Evolutionary conservation across 1,140 invertebrate genomes (phyloP), one percentile per base, ranked within the genome.

Genomic region (Condylostylus longicornis): DNA sequence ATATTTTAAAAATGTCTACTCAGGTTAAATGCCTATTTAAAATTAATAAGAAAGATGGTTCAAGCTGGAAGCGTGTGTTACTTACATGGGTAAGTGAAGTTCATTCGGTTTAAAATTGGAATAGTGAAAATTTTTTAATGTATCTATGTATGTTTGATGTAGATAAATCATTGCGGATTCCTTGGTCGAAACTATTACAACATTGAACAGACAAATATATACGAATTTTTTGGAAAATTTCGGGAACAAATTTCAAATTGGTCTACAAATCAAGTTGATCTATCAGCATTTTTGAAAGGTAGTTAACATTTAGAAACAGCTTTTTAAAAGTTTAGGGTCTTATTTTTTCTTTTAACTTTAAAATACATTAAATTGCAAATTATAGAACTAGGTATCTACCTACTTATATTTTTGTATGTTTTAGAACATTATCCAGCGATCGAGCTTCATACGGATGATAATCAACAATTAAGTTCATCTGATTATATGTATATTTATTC

Each of bases 401-500:
- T 25, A 25, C n/a, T 8, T 17, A 15, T 13, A 17, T 8, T 9
- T 23, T 10, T 4, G 10, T 36, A 9, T 18, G 3, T 36, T 36
- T 12, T 22, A 58, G 56, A 46, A 8, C 34, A 41, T 13, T 59
- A 56, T 37, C 47, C 56, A 0, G 40, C 53, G 5, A 57, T 58
- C 21, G 12, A 17, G 7, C 35, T 40, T 1, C 37, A 41, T 14
- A n/a, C 44, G 0, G 42, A 50, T 23, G 21, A 12, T 9, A 14
- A 34, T 8, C 45, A 48, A 8, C 35, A 23, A 5, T 13, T 58
- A 2, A 28, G 27, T 15, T 9, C 14, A 1, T 10, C 37, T 0
- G 56, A 59, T 19, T 57, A 53, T 21, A 5, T 54, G 3, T 51
- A 47, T 37, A 38, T 48, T 2, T 59, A 57, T 18, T 50, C 56